Base-by-base conservation (phyloP, 2,888 invertebrate genomes). In the Noctua janthina region DNA sequence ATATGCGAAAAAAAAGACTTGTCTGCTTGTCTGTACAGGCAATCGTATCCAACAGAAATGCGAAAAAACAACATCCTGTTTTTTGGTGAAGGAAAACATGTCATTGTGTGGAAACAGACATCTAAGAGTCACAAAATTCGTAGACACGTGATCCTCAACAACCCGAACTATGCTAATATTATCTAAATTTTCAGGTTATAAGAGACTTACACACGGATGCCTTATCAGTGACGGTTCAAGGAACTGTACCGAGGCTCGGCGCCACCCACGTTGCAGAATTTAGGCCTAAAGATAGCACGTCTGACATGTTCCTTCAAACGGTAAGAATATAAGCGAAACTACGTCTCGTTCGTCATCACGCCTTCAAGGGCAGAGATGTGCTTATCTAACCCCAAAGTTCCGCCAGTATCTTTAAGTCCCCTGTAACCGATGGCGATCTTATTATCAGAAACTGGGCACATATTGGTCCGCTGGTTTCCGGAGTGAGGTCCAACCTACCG, bases 261-360 rank as follows among this genome's bases (percentile, higher is more conserved):
- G 88, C 66, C 0, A 92, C 88, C 29, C 79, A 74, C 13, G 0
- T 1, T n/a, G 86, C 94, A 39, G 69, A 74, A 2, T 92, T 95
- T n/a, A 67, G 91, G 29, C 95, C 95, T 0, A 73, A 49, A 2
- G 93, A 93, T 69, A 81, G 82, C 1, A 82, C 91, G 0, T 91
- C 93, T 5, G 92, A 93, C 54, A 87, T 94, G 0, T 88, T 95
- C 5, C 86, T 90, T 5, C 82, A 89, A 62, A 72, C 93, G 91
- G 96, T 96, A 92, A 92, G 92, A 78, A 76, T 23, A 15, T 72
- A 43, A 49, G 23, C 2, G 5, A 3, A 29, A 49, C 8, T n/a
- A 46, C 15, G 64, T 20, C 8, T 59, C 13, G 6, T 64, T 17
- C 17, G 15, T 7, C 17, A 35, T 64, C n/a, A 35, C 35, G 17